phyloP scores from a whole-genome alignment of 37 sponge, comb jelly and placozoan species.

The Tethya wilhelma region DNA sequence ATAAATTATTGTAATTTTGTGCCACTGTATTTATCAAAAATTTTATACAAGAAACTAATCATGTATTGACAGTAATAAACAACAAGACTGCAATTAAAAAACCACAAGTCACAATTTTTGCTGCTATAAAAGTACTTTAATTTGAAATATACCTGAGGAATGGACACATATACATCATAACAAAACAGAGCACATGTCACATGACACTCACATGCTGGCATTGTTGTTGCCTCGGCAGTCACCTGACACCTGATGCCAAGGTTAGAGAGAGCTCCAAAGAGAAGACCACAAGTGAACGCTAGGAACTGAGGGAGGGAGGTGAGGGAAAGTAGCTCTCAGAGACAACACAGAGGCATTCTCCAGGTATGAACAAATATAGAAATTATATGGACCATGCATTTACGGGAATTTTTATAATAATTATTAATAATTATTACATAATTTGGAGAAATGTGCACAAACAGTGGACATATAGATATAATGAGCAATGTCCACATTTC shows the following conservation, averaged over 20 bases:
- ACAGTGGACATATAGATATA: too few relatives aligned
- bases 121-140: constrained; percentile 53
- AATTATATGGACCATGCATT: not conserved
- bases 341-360: constrained; percentile 87
- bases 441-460: too few relatives aligned
- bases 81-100: too few relatives aligned
- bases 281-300: constrained; percentile 80
- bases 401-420: too few relatives aligned
- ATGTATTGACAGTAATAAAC: too few relatives aligned
- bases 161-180: not conserved
- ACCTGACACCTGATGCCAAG: constrained; percentile 80
- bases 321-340: constrained; percentile 80
- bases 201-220: constrained; percentile 84
- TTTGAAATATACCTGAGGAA: constrained; percentile 63
- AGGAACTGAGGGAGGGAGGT: constrained; percentile 62
- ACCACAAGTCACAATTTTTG: too few relatives aligned
- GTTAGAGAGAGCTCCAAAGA: constrained; percentile 78
- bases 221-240: constrained; percentile 56
- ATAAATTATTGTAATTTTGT: too few relatives aligned
- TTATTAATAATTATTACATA: too few relatives aligned
- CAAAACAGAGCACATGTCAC: too few relatives aligned
- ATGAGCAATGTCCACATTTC: not conserved
- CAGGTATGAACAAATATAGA: constrained; percentile 33
- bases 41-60: too few relatives aligned
- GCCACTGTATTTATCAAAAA: too few relatives aligned